A percentile compares a stretch with the other conserved stretches of the same genome.
phyloP scores from a whole-genome alignment of 1,140 invertebrate genomes.

The Procambarus clarkii region DNA sequence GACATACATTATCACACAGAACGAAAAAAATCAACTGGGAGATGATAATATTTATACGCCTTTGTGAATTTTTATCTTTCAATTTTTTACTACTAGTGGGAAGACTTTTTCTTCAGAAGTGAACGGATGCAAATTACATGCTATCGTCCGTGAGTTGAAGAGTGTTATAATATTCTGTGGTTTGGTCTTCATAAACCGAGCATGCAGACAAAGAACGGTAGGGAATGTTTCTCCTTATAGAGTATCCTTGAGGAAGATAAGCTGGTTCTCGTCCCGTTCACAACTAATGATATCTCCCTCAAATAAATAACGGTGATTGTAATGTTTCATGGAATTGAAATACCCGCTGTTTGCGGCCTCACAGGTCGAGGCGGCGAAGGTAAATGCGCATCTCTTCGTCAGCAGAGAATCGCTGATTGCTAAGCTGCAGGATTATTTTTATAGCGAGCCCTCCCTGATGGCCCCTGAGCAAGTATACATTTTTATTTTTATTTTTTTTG shows the following conservation, averaged over 20 bases:
- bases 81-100: neutral
- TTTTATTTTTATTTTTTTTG: neutral
- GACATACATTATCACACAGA: neutral
- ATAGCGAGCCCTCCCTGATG: neutral
- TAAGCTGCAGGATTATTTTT: neutral
- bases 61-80: neutral
- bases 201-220: neutral
- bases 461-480: neutral
- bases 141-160: neutral
- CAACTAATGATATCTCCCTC: slow-evolving; percentile 42
- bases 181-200: neutral
- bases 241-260: neutral
- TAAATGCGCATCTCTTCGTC: slow-evolving; percentile 19
- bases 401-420: slow-evolving; percentile 13
- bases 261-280: neutral
- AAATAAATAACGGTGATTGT: slow-evolving; percentile 59
- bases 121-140: neutral
- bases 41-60: neutral
- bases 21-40: neutral
- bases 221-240: neutral
- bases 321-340: slow-evolving; percentile 35
- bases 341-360: slow-evolving; percentile 22
- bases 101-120: neutral
- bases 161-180: neutral
- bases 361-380: neutral